A percentile compares a stretch with the other conserved stretches of the same genome.
phyloP scores from a whole-genome alignment of 2,113 vertebrate genomes.

The Petrocephalus zakoni region DNA sequence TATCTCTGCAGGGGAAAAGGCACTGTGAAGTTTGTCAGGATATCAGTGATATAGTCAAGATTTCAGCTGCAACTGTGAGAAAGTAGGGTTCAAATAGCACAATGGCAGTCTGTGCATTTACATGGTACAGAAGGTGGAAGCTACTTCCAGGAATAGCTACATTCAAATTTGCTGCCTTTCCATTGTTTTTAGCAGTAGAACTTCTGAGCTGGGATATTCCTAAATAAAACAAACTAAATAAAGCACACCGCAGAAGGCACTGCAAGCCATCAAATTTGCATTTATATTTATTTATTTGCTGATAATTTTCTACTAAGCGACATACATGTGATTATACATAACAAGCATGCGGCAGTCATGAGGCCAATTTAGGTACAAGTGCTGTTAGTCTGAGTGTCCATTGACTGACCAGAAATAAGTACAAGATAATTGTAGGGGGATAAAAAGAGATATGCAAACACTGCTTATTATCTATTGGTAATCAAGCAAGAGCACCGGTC shows the following conservation, averaged over 20 bases:
- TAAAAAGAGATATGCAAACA: background rate
- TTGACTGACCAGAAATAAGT: background rate
- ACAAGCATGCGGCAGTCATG: background rate
- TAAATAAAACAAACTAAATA: background rate
- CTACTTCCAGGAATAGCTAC: background rate
- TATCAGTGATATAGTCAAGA: background rate
- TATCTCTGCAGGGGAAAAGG: background rate
- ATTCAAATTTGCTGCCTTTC: background rate
- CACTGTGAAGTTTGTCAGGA: background rate
- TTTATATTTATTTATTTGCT: background rate
- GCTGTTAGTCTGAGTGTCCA: background rate
- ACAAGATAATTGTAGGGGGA: background rate
- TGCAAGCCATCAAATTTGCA: background rate
- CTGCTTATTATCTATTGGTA: background rate
- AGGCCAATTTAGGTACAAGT: background rate
- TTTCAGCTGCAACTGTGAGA: background rate
- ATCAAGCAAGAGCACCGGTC: background rate
- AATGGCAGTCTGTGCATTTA: background rate
- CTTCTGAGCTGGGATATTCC: background rate
- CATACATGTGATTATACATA: background rate
- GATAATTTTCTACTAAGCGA: background rate
- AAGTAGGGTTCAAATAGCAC: background rate
- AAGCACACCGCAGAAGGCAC: background rate
- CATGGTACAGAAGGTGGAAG: background rate
- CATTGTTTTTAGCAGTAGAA: constrained; percentile 19